Evolutionary conservation across 2,888 invertebrate genomes (phyloP), one percentile per base, ranked within the genome.

Genomic region (Urechis unicinctus): DNA sequence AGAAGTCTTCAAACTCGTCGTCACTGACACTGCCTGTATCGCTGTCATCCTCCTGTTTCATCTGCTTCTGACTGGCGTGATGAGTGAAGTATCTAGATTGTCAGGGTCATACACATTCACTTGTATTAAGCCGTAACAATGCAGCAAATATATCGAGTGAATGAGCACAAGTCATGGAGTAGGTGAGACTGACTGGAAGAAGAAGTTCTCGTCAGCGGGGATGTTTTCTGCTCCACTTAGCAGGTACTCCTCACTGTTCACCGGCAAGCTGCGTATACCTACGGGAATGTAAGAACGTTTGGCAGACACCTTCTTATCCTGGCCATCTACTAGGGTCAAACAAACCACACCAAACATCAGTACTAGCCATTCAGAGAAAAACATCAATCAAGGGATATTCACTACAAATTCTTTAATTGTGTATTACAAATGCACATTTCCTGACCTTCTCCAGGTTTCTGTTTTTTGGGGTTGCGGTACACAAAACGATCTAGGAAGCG

Each of bases 401-500:
- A n/a, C n/a, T n/a, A n/a, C n/a, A n/a, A n/a, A n/a, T n/a, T n/a
- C n/a, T n/a, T n/a, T n/a, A n/a, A n/a, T n/a, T n/a, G n/a, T 44
- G 21, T n/a, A 42, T 31, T 46, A n/a, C 91, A 91, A 73, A 81
- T 83, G 0, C 89, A 85, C 17, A 78, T 74, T 17, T 25, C 21
- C 22, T 55, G 24, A 44, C 52, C 57, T 64, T 64, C 59, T 66
- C 9, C 36, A 36, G 36, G 9, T 13, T 9, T 36, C 68, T 60
- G 58, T 57, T 76, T 78, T 68, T 84, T 84, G 3, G 83, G 82
- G 81, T 98, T 98, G 74, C 93, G 91, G 77, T 91, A 96, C 9
- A 91, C 91, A 77, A 96, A 97, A 45, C 96, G 83, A 71, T 98
- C 96, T 47, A 98, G 81, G 78, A 98, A 98, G 50, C 91, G 83